Conservation (phyloP, 1,140 invertebrate genomes). For the Cyclargus thomasi region DNA sequence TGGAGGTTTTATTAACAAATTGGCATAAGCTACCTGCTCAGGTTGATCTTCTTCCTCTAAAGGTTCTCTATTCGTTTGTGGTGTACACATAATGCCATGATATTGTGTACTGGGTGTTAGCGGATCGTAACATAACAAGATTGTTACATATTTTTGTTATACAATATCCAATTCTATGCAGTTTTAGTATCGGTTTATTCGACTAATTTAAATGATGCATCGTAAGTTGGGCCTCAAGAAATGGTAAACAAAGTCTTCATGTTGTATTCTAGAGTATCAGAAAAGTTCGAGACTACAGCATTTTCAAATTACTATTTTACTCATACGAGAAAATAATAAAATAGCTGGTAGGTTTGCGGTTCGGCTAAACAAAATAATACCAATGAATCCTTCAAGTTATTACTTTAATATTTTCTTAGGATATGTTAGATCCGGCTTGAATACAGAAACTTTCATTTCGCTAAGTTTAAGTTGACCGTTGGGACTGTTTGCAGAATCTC, state of each 20-base stretch:
- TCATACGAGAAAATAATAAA: not conserved
- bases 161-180: too few species aligned
- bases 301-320: not conserved
- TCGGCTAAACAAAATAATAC: slow-evolving; percentile 12
- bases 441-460: slow-evolving; percentile 32
- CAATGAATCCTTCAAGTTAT: slow-evolving; percentile 24
- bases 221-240: too few species aligned
- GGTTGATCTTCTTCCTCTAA: too few species aligned
- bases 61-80: too few species aligned
- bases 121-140: too few species aligned
- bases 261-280: too few species aligned
- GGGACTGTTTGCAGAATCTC: slow-evolving; percentile 20
- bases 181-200: too few species aligned
- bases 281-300: not conserved
- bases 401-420: slow-evolving; percentile 32
- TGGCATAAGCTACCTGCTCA: not conserved
- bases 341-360: slow-evolving; percentile 9
- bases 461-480: slow-evolving; percentile 28
- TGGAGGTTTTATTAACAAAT: not conserved
- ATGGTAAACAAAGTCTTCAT: too few species aligned
- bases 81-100: too few species aligned
- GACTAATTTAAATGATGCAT: too few species aligned
- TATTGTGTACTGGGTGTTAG: too few species aligned
- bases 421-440: slow-evolving; percentile 25
- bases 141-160: too few species aligned